phyloP scores from a whole-genome alignment of 1,140 invertebrate genomes.

The Triops longicaudatus region DNA sequence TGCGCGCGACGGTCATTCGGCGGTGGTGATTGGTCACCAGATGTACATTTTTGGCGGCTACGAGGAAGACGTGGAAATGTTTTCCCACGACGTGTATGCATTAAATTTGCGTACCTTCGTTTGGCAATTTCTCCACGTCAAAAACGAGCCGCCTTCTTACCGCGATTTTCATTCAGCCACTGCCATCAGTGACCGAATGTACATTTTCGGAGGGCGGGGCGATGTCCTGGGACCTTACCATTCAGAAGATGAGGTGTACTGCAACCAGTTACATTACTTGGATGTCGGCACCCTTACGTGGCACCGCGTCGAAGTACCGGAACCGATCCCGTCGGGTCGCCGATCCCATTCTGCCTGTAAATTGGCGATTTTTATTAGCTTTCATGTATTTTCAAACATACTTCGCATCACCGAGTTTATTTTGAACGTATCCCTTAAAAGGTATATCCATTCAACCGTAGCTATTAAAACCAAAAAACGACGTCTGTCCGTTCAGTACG shows the following conservation, averaged over 20 bases:
- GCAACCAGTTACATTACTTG: constrained; percentile 63
- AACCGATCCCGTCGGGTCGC: constrained; percentile 56
- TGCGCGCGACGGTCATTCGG: constrained; percentile 80
- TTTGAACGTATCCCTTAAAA: too few relatives aligned
- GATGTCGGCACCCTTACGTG: constrained; percentile 61
- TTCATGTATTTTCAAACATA: too few relatives aligned
- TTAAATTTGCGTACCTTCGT: constrained; percentile 62
- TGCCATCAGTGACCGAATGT: constrained; percentile 62
- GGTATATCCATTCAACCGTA: too few relatives aligned
- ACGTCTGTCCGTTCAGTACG: too few relatives aligned
- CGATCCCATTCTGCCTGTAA: constrained; percentile 81
- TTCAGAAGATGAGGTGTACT: constrained; percentile 62
- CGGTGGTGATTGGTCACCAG: constrained; percentile 64
- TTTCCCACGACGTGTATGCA: constrained; percentile 67
- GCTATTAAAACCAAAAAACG: too few relatives aligned
- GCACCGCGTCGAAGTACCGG: constrained; percentile 49
- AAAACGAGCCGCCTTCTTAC: constrained; percentile 54
- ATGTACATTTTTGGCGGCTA: constrained; percentile 91
- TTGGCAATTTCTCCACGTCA: constrained; percentile 53
- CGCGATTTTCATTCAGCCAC: constrained; percentile 82
- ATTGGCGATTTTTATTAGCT: too few relatives aligned
- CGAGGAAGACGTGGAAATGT: constrained; percentile 65
- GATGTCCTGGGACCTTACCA: constrained; percentile 54
- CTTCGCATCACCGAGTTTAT: too few relatives aligned
- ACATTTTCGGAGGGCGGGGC: constrained; percentile 76